Percentiles rank a stretch among this genome's conserved stretches.
Evolutionary conservation across 2,113 vertebrate genomes (phyloP).

Genomic region (Aspiorhynchus laticeps): DNA sequence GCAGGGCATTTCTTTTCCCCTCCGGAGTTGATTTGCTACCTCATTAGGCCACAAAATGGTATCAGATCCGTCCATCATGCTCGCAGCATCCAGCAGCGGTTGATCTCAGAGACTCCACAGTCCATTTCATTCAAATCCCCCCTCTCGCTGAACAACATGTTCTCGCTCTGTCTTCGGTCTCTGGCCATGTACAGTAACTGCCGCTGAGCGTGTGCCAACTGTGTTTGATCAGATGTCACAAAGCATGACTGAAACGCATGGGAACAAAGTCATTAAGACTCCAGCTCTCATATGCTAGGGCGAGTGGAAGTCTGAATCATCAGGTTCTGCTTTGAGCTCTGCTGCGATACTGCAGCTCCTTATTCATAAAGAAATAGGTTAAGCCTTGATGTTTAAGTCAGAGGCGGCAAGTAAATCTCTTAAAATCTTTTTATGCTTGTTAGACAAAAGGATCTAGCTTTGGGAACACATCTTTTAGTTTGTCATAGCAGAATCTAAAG

Average conservation of each 20-base stretch:
- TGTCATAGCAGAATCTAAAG: constrained; percentile 51
- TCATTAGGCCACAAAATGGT: constrained; percentile 49
- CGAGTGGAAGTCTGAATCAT: constrained; percentile 65
- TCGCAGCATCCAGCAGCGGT: constrained; percentile 46
- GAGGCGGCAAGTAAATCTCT: constrained; percentile 69
- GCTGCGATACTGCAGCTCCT: constrained; percentile 58
- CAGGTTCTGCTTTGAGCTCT: constrained; percentile 62
- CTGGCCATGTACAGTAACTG: constrained; percentile 52
- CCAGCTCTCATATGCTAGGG: constrained; percentile 49
- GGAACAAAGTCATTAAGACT: constrained; percentile 36
- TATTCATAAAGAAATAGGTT: constrained; percentile 76
- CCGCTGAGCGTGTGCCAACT: constrained; percentile 43
- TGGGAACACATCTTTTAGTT: constrained; percentile 65
- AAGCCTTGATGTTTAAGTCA: constrained; percentile 76
- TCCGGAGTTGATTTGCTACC: constrained; percentile 48
- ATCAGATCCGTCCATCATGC: constrained; percentile 50
- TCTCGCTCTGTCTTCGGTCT: constrained; percentile 30
- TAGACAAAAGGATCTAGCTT: constrained; percentile 68
- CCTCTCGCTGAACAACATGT: constrained; percentile 50
- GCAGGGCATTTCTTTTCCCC: constrained; percentile 2
- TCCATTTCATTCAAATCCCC: constrained; percentile 54
- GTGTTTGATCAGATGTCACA: constrained; percentile 58
- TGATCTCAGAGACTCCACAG: constrained; percentile 45
- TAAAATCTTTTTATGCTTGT: constrained; percentile 72
- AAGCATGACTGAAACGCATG: constrained; percentile 43